Conservation (phyloP, 2,113 vertebrate species). For the Synchiropus splendidus region DNA sequence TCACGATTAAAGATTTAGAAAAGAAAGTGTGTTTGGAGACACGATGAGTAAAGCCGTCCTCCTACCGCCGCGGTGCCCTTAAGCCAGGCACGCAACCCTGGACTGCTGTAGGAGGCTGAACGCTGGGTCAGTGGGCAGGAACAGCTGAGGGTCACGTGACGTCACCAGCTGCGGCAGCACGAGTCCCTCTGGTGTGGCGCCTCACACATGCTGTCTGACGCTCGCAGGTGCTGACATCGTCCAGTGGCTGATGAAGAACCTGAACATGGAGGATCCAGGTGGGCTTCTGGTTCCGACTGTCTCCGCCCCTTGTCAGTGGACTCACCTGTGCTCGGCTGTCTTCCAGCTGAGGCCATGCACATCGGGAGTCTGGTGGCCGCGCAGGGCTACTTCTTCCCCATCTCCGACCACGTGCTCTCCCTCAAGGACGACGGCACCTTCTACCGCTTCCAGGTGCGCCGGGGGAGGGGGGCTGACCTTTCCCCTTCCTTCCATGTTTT, state of each 20-base stretch:
- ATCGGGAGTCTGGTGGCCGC: constrained; percentile 90
- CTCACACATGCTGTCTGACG: constrained; percentile 31
- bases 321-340: neutral
- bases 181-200: no score
- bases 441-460: constrained; percentile 93
- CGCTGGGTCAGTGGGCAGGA: no score
- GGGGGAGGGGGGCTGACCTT: no score
- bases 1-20: constrained; percentile 30
- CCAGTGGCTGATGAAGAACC: constrained; percentile 95
- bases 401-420: constrained; percentile 92
- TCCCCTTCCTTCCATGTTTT: no score
- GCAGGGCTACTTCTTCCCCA: constrained; percentile 94
- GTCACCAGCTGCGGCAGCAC: no score
- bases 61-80: constrained; percentile 33
- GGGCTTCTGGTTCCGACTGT: constrained; percentile 13
- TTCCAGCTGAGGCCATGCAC: constrained; percentile 90
- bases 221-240: constrained; percentile 86
- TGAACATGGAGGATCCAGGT: constrained; percentile 91
- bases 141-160: no score
- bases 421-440: constrained; percentile 95
- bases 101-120: constrained; percentile 5
- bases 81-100: constrained; percentile 28
- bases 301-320: no score
- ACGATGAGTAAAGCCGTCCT: constrained; percentile 25
- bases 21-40: constrained; percentile 9